Percentiles rank a stretch among this genome's conserved stretches.
phyloP scores from a whole-genome alignment of 30 jellyfish, hydroid and myxozoan species.

The Aurelia aurita complex sp. Pacific region DNA sequence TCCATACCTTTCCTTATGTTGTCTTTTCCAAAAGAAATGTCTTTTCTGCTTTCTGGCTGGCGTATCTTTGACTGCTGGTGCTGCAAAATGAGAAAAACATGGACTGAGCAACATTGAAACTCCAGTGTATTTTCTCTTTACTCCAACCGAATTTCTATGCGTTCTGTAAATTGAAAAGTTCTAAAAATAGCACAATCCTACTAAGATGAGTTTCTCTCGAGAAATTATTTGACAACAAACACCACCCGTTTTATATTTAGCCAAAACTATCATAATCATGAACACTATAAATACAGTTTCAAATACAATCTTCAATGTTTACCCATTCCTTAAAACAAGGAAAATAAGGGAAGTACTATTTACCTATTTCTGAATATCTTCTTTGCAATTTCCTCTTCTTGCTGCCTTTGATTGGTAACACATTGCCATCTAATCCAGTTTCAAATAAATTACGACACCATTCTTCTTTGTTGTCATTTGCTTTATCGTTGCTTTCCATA shows the following conservation, averaged over 20 bases:
- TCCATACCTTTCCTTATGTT: constrained; percentile 57
- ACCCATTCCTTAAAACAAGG: no score
- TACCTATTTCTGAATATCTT: constrained; percentile 36
- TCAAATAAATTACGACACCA: constrained; percentile 72
- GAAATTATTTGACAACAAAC: no score
- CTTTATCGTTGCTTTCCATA: no score
- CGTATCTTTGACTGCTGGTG: constrained; percentile 49
- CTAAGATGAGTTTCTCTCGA: no score
- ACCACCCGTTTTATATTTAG: no score
- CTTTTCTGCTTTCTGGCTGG: constrained; percentile 65
- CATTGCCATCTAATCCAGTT: not conserved
- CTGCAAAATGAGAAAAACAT: not conserved
- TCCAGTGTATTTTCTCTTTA: no score
- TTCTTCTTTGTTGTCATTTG: constrained; percentile 11
- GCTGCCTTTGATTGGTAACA: constrained; percentile 25
- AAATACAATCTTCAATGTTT: no score
- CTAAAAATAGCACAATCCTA: no score
- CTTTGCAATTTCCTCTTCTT: constrained; percentile 46
- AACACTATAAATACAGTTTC: no score
- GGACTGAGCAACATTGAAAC: not conserved
- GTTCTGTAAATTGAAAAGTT: no score
- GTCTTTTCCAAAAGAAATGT: constrained; percentile 66
- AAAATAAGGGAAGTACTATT: not conserved
- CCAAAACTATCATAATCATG: no score
- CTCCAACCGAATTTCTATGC: no score